Evolutionary conservation across 2,797 vertebrate genomes (phyloP), one percentile per base, ranked within the genome.

Genomic region (Anomalospiza imberbis): DNA sequence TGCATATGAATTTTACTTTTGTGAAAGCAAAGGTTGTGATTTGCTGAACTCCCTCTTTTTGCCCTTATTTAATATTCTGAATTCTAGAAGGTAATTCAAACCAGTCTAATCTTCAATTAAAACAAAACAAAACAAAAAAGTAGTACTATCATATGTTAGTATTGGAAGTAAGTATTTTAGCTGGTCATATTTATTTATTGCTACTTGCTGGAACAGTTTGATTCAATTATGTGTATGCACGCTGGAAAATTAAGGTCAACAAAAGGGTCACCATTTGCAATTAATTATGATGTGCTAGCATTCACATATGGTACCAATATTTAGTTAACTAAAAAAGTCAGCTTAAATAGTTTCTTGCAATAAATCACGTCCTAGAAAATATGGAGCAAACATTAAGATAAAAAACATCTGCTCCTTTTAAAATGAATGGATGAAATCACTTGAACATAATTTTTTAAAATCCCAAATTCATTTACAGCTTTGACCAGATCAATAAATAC

Each of bases 271-370:
- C 83, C 97, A 97, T 96, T 97, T 97, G 96, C 97, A 97, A 97
- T 97, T 97, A 98, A 98, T 97, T 98, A 98, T 84, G 97, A 98
- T 96, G 97, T 97, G 93, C 92, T 97, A 97, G 97, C 94, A 94
- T 97, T 96, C 95, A 97, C 97, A 98, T 97, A 97, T 97, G 97
- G 97, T 97, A 97, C 89, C 96, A 96, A 98, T 98, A 97, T 98
- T 97, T 97, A 94, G 97, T 97, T 98, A 98, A 97, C 95, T 97
- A 96, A 96, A 97, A 95, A 96, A 96, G 95, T 96, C 97, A 97
- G 97, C 95, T 97, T 97, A 97, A 98, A 92, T 94, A 95, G 95
- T 95, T 97, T 90, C 89, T 92, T 95, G 97, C 91, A 97, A 96
- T 98, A 98, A 98, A 97, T 98, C 97, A 97, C 68, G 80, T 97